Base-by-base conservation (phyloP, 2,888 invertebrate species). In the Pachliopta kotzebuea region DNA sequence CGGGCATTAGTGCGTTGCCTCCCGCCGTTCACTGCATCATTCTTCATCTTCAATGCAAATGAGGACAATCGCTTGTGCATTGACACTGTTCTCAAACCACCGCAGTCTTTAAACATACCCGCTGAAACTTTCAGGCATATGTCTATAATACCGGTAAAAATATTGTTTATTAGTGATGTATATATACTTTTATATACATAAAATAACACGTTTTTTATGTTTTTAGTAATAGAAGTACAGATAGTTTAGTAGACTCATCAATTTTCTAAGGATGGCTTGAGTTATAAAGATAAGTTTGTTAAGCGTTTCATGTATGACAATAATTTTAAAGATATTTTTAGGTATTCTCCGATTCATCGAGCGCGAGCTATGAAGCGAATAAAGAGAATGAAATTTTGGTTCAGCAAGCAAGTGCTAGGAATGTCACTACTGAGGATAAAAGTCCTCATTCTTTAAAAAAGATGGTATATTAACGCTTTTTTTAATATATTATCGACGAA, bases 11-110 rank as follows among this genome's bases (percentile, higher is more conserved):
- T 80, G 42, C 78, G 82, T 6, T 84, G 80, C 62, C 76, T 90
- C 2, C 89, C 90, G 0, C 81, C 85, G 0, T 64, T 76, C 6
- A 81, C 85, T 0, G 80, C 81, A 62, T 88, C 89, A 26, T 90
- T 85, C 76, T 90, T 89, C 72, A 85, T 90, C 55, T 90, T 89
- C 73, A 89, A 89, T 66, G 83, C 81, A 0, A 90, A 90, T 61
- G 90, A 90, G 68, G 90, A 90, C 72, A 90, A 90, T 71, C 74
- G 90, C 21, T 78, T 90, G 0, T 84, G 84, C 66, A 80, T 90
- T 18, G 85, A 76, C 53, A 71, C 76, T 2, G 45, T 72, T 1
- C 58, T 73, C 6, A 62, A 65, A 4, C 71, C 73, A 72, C 68
- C 74, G 75, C 76, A 70, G 0, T 54, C 61, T 9, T 42, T 65